Percentiles rank a stretch among this genome's conserved stretches.
phyloP scores from a whole-genome alignment of 2,797 vertebrate genomes.

The Platalea minor region DNA sequence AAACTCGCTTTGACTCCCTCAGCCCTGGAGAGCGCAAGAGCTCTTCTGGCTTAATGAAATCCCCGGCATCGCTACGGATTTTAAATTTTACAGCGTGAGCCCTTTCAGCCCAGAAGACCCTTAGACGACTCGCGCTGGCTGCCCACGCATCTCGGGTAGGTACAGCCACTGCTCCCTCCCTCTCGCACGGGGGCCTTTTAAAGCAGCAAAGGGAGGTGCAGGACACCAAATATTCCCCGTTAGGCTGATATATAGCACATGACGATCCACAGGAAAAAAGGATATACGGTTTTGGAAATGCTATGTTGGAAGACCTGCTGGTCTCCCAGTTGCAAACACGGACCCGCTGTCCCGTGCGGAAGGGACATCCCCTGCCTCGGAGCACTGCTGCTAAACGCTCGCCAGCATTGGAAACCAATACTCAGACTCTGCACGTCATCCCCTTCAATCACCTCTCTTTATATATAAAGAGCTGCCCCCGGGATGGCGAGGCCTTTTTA shows the following conservation, averaged over 20 bases:
- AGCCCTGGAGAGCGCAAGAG: fast-evolving
- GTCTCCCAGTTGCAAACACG: neutral
- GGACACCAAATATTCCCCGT: fast-evolving
- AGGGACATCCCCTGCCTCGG: neutral
- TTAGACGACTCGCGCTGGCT: fast-evolving
- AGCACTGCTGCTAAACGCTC: neutral
- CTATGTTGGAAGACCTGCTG: neutral
- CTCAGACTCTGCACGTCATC: neutral
- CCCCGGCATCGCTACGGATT: fast-evolving
- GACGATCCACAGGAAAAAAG: too few species aligned
- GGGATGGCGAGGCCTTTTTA: too few species aligned
- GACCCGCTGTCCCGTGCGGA: fast-evolving
- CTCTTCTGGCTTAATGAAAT: neutral
- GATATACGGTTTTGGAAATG: fast-evolving
- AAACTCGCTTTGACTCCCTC: fast-evolving
- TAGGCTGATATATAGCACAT: fast-evolving
- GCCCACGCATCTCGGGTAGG: fast-evolving
- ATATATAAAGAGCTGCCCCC: fast-evolving
- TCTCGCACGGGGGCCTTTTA: neutral
- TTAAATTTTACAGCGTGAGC: fast-evolving
- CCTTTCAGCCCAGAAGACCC: neutral
- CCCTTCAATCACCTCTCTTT: neutral
- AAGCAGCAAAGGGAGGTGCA: neutral
- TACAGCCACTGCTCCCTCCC: neutral
- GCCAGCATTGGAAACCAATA: fast-evolving